Base-by-base conservation (phyloP, 2,113 vertebrate species). In the Nannobrachium achirus region DNA sequence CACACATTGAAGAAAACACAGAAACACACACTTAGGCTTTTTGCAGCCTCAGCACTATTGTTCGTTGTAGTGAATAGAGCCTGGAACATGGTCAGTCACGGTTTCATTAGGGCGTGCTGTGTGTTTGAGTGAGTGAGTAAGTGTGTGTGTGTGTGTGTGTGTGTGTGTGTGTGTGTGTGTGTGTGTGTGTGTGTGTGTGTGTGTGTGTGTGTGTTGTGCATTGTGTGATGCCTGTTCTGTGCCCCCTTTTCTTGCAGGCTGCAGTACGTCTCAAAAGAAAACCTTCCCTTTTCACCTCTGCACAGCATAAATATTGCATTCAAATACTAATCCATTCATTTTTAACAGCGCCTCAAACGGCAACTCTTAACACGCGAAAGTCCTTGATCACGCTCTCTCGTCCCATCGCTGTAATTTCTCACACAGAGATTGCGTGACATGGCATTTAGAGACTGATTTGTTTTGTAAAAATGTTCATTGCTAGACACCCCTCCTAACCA, bases 51-150 rank as follows among this genome's bases (percentile, higher is more conserved):
- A 80, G 83, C 79, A 80, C 88, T 69, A 88, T 91, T 90, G 87
- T 91, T 69, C 76, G 70, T 52, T 52, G n/a, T 15, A 18, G 60
- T 90, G 87, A 91, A 91, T 82, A 63, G 89, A 76, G 51, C 68
- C 8, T 77, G 86, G 88, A 90, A 83, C 87, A 55, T 84, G 86
- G 89, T 86, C 87, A 86, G 88, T 90, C 86, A 90, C 80, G 85
- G 76, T 80, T 80, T 66, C 82, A 80, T 87, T 87, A 76, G 50
- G 69, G 51, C 62, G 42, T 64, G 71, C 56, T 51, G 71, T 76
- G 52, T 51, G 75, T 70, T 57, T 70, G 33, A 63, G 14, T 60
- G 63, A 42, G 71, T 55, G 71, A 58, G 70, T 53, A 71, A 44
- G 58, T 18, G 41, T 80, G 3, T 78, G 57, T 45, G 62, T 76